Conservation (phyloP, 2,113 vertebrate species). For the Rana temporaria region DNA sequence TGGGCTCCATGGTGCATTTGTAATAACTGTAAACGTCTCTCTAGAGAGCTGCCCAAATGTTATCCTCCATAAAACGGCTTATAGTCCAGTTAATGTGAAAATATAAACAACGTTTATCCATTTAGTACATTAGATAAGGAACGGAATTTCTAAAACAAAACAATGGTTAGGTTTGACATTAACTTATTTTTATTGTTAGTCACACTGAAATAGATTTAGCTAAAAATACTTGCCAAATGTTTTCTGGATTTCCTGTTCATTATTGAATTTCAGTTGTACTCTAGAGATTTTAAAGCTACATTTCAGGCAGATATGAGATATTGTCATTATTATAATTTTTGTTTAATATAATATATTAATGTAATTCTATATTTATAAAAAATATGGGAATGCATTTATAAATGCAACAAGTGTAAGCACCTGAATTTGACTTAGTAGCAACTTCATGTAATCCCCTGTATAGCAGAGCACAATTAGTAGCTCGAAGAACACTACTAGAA, state of each 20-base stretch:
- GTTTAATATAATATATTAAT: neutral
- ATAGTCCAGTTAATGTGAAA: slow-evolving; percentile 58
- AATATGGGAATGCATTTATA: neutral
- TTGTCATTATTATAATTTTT: too few relatives aligned
- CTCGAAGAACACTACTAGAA: too few relatives aligned
- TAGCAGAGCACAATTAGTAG: too few relatives aligned
- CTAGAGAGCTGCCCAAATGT: slow-evolving; percentile 46
- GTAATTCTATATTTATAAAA: neutral
- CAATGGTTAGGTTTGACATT: slow-evolving; percentile 13
- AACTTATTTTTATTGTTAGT: slow-evolving; percentile 23
- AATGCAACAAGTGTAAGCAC: neutral
- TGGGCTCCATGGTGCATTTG: slow-evolving; percentile 37
- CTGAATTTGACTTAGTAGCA: neutral
- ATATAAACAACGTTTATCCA: slow-evolving; percentile 62
- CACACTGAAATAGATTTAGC: neutral
- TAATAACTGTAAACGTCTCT: slow-evolving; percentile 48
- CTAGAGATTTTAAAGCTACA: neutral
- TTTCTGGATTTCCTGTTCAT: neutral
- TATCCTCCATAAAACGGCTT: slow-evolving; percentile 56
- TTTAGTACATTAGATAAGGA: slow-evolving; percentile 57
- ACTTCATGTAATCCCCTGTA: too few relatives aligned
- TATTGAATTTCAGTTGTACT: neutral
- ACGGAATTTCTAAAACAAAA: neutral
- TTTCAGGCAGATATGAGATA: neutral
- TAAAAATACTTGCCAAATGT: neutral